These are phyloP conservation scores for Galleria mellonella DNA, from an alignment of 1,140 invertebrate genomes.

Conservation along the genomic window DNA sequence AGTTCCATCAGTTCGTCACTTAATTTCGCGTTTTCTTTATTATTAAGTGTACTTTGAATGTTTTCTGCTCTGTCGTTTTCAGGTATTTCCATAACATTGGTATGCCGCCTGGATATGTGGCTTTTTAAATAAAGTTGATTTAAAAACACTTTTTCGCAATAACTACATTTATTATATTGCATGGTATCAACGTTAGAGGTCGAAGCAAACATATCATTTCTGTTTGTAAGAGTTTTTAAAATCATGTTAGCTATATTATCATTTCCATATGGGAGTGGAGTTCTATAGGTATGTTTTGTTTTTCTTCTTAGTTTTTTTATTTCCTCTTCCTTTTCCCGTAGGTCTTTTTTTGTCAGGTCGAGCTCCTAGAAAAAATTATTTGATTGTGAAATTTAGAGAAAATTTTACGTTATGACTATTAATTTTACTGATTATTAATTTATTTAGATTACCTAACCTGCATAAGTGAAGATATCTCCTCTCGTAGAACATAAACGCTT, in stretches of 20 bases:
- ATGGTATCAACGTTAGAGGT: constrained; percentile 31
- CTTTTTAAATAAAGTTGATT: constrained; percentile 75
- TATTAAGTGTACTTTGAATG: constrained; percentile 8
- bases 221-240: constrained; percentile 54
- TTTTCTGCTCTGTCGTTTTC: constrained; percentile 33
- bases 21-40: constrained; percentile 43
- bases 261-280: constrained; percentile 47
- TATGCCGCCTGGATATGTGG: constrained; percentile 72
- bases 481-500: constrained; percentile 77
- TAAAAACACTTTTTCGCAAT: constrained; percentile 75
- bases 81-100: constrained; percentile 34
- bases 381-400: neutral
- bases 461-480: constrained; percentile 75
- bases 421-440: no score
- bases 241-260: constrained; percentile 66
- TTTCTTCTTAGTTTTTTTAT: constrained; percentile 55
- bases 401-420: no score
- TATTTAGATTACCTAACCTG: constrained; percentile 56
- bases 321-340: constrained; percentile 65
- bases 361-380: constrained; percentile 39
- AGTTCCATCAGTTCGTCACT: constrained; percentile 68
- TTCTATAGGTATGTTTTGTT: constrained; percentile 38
- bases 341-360: constrained; percentile 46
- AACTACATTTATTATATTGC: constrained; percentile 70
- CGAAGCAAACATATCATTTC: constrained; percentile 38